Evolutionary conservation across 2,888 invertebrate species (phyloP).

Genomic region (Pasiphila rectangulata): DNA sequence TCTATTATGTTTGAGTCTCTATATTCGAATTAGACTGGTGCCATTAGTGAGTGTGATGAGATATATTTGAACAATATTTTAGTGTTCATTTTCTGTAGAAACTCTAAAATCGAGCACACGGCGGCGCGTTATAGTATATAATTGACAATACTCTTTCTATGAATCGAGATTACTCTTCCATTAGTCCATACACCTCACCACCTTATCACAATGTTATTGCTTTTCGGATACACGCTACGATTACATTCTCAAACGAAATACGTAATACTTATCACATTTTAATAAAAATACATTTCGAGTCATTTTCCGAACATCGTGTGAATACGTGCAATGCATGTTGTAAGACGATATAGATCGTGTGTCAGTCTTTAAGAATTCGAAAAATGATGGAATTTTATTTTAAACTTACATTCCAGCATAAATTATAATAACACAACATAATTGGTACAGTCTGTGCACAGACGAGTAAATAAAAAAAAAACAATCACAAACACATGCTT

Average conservation of each 20-base stretch:
- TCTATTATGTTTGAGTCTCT: not conserved
- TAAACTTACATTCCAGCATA: conserved; percentile 74
- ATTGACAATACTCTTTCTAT: conserved; percentile 70
- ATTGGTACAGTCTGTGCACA: conserved; percentile 47
- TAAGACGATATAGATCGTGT: conserved; percentile 49
- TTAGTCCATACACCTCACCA: conserved; percentile 60
- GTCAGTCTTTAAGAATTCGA: conserved; percentile 64
- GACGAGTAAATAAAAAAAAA: conserved; percentile 37
- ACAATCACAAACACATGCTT: conserved; percentile 77
- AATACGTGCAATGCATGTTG: conserved; percentile 43
- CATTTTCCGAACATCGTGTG: conserved; percentile 48
- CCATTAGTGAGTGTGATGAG: too few species aligned
- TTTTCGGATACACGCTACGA: conserved; percentile 68
- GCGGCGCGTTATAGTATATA: conserved; percentile 48
- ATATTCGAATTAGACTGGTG: too few species aligned
- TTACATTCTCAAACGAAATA: conserved; percentile 63
- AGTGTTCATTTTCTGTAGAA: too few species aligned
- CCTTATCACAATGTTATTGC: conserved; percentile 77
- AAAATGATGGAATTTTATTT: conserved; percentile 55
- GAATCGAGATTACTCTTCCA: conserved; percentile 52
- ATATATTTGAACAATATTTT: too few species aligned
- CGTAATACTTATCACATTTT: conserved; percentile 64
- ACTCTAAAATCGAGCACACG: conserved; percentile 42
- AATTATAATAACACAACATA: conserved; percentile 65
- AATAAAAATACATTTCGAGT: conserved; percentile 62